A percentile compares a stretch with the other conserved stretches of the same genome.
Evolutionary conservation across 1,140 invertebrate species (phyloP).

Genomic region (Glomeris maerens): DNA sequence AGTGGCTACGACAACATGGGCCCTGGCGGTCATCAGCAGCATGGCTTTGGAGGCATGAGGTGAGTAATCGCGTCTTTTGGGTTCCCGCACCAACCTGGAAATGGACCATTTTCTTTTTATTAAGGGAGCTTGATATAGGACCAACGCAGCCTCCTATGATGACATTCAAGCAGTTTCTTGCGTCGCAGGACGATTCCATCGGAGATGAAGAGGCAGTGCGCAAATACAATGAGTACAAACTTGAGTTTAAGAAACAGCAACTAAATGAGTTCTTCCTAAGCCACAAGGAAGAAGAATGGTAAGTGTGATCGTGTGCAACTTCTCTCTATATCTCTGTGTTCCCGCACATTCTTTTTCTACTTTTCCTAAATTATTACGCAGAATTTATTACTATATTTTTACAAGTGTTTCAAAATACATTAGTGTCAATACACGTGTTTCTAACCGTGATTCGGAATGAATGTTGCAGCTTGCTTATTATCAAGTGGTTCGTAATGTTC

Average conservation of each 20-base stretch:
- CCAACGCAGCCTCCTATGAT: conserved; percentile 76
- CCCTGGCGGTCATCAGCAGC: conserved; percentile 10
- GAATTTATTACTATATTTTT: too few species aligned
- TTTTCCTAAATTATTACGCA: too few species aligned
- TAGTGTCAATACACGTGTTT: too few species aligned
- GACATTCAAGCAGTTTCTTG: conserved; percentile 92
- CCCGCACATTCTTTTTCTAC: too few species aligned
- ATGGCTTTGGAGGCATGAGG: conserved; percentile 10
- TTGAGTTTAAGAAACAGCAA: conserved; percentile 90
- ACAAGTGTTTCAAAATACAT: too few species aligned
- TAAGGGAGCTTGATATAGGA: conserved; percentile 22
- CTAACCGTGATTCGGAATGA: too few species aligned
- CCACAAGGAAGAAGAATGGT: conserved; percentile 99
- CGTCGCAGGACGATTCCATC: conserved; percentile 91
- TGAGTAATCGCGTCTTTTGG: neutral
- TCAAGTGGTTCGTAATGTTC: too few species aligned
- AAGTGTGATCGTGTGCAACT: too few species aligned
- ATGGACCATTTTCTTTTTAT: neutral
- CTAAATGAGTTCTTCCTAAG: conserved; percentile 96
- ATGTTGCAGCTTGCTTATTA: too few species aligned
- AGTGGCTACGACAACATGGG: conserved; percentile 1
- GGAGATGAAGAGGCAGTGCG: conserved; percentile 91
- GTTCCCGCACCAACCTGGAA: neutral
- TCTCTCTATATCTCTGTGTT: too few species aligned
- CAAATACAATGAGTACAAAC: conserved; percentile 97